Evolutionary conservation across 2,888 invertebrate genomes (phyloP), one percentile per base, ranked within the genome.

Genomic region (Andrena chrysosceles): DNA sequence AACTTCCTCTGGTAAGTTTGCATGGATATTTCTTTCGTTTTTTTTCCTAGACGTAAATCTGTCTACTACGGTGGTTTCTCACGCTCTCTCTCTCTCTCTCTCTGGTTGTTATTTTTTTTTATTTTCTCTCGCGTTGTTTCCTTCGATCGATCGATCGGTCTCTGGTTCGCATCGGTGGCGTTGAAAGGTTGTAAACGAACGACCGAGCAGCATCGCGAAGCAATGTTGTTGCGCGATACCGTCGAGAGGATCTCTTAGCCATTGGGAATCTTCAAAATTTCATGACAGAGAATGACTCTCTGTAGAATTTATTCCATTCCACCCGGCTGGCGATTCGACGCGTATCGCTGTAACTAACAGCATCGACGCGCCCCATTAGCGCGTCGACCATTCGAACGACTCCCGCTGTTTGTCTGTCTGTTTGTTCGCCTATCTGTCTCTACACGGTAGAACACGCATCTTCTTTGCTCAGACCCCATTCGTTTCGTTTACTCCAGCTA

Each of bases 1-100:
- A 95, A 94, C 94, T 95, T 89, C 94, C 94, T 80, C 91, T 95
- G 95, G 95, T 95, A 94, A 94, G 95, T 95, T 94, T 94, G 93
- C 93, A 93, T 93, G 93, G 60, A 78, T 71, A 70, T 81, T 67
- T 63, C 16, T 68, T 78, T 76, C 62, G 68, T 64, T 68, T 64
- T 35, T 66, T 72, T 66, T 23, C 42, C 42, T 67, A 74, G 54
- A 70, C 64, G 48, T 66, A 69, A 68, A 68, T 48, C 59, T 42
- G 56, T 74, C 59, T 74, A 77, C 48, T 23, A 35, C 42, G 52
- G 29, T 60, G 20, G 67, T 69, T 23, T 56, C 20, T 67, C 68
- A 54, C 13, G 10, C 23, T 59, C 64, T 71, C 56, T 42, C 29
- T 54, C 35, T 23, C 54, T 62, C 31, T 35, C 20, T 33, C 8